These are phyloP conservation scores for Helogale parvula DNA, from an alignment of 2,113 vertebrate genomes.

Conservation along the genomic window DNA sequence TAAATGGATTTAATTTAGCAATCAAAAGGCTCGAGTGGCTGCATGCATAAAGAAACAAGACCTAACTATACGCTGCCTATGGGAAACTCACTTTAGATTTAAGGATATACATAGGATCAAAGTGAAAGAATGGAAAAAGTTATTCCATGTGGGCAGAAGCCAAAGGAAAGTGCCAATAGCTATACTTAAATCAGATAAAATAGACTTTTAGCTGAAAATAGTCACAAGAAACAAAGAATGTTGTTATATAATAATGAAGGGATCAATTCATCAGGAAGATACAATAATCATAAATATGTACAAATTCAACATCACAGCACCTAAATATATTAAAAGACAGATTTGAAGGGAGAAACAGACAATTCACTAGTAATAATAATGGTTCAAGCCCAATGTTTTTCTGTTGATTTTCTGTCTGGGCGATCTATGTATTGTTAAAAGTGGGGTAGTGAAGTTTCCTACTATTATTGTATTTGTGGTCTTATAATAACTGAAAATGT, in stretches of 20 bases:
- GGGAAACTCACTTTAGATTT: neutral
- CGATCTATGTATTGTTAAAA: neutral
- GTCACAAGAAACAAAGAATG: neutral
- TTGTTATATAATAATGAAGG: neutral
- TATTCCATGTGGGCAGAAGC: neutral
- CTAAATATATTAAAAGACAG: neutral
- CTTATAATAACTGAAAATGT: neutral
- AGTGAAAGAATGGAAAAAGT: neutral
- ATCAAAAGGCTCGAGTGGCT: neutral
- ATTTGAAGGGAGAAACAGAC: neutral
- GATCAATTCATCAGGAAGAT: neutral
- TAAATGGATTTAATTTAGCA: neutral
- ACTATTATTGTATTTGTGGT: neutral
- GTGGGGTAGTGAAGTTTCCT: neutral
- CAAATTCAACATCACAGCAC: neutral
- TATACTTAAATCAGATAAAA: neutral
- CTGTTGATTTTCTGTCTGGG: neutral
- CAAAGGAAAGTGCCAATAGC: neutral
- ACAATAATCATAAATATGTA: neutral
- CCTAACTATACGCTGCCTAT: neutral
- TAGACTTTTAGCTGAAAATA: neutral
- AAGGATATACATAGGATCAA: neutral
- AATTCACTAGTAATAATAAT: neutral
- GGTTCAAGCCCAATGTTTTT: neutral
- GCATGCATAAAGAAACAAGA: neutral